Evolutionary conservation across 2,888 invertebrate genomes (phyloP).

Genomic region (Eupithecia abbreviata): DNA sequence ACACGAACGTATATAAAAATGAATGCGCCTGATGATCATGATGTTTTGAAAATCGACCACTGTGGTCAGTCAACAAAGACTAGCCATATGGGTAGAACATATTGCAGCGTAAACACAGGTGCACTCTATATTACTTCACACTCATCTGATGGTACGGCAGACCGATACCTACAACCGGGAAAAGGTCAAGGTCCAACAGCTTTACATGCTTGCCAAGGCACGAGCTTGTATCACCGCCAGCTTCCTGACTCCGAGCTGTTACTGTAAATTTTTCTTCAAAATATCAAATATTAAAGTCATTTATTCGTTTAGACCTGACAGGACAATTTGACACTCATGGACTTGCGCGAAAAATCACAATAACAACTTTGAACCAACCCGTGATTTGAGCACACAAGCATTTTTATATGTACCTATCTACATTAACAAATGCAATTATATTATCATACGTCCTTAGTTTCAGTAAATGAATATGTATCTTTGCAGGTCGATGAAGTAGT

Average conservation of each 20-base stretch:
- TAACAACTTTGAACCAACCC: neutral
- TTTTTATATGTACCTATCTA: too few species aligned
- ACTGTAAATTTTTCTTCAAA: neutral
- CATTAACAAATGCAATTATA: neutral
- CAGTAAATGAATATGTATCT: neutral
- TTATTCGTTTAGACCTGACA: too few species aligned
- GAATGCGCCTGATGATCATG: too few species aligned
- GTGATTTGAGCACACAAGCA: neutral
- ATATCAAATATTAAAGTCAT: too few species aligned
- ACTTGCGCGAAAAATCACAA: neutral
- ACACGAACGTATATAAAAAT: too few species aligned
- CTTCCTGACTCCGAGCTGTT: neutral
- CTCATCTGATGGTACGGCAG: neutral
- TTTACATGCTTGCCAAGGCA: neutral
- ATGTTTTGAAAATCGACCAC: too few species aligned
- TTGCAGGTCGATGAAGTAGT: neutral
- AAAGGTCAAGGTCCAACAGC: neutral
- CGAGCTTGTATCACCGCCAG: neutral
- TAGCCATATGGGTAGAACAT: too few species aligned
- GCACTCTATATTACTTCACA: neutral
- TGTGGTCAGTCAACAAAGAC: too few species aligned
- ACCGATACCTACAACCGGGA: neutral
- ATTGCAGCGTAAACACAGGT: neutral
- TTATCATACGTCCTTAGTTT: neutral
- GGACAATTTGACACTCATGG: too few species aligned